Base-by-base conservation (phyloP, 2,113 vertebrate species). In the Cyprinodon variegatus region DNA sequence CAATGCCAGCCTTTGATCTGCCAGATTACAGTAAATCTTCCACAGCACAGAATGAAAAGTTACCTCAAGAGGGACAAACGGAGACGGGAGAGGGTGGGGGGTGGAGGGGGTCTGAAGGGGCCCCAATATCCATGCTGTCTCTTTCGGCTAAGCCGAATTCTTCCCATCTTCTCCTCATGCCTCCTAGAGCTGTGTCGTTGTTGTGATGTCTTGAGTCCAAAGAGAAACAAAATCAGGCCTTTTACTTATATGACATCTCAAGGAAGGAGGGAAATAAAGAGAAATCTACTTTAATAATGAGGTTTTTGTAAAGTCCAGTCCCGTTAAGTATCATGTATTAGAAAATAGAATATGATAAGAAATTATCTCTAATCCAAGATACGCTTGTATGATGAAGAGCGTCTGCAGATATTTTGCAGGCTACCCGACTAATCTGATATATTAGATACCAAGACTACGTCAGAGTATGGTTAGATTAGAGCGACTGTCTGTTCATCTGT, bases 11-110 rank as follows among this genome's bases (percentile, higher is more conserved):
- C 94, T 95, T 95, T 95, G 94, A 95, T 95, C 94, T 91, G 87
- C 60, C 89, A 95, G 93, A 95, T 95, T 95, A 94, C 92, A 91
- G 91, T 91, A 91, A 94, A 93, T 92, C 90, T 88, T 91, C 86
- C 75, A 68, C 46, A 76, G 87, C 87, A 85, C 86, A 81, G 87
- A 89, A 91, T 88, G 85, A 91, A 89, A 91, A 91, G 91, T 93
- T 88, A 89, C 79, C 37, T 17, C 48, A 67, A 61, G 43, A 82
- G 80, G 78, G 81, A 68, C 70, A 73, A 39, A 75, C 65, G 68
- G n/a, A 39, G 50, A 67, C 2, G 14, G 65, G 36, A 37, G 41
- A 71, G 62, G 74, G 74, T 29, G 45, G 46, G 38, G 66, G 74
- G 38, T 48, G 61, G 13, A 66, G 62, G 75, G 74, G 82, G 75